Base-by-base conservation (phyloP, 1,140 invertebrate genomes). In the Leptinotarsa lineolata region DNA sequence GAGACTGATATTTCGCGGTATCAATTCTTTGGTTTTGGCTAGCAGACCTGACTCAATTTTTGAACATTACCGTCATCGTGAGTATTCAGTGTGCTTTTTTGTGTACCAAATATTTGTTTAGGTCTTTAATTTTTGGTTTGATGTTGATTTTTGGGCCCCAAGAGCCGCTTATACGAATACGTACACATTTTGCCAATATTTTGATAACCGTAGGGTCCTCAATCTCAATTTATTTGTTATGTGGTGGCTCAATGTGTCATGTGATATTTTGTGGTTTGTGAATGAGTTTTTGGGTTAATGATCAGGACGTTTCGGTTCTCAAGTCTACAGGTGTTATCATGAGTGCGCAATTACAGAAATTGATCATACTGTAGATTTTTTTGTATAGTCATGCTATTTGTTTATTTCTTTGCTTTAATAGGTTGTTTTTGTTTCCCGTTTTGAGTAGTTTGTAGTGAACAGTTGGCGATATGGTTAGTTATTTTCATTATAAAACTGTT, bases 211-310 rank as follows among this genome's bases (percentile, higher is more conserved):
- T 45, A 22, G 48, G 72, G 20, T n/a, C 22, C 22, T 70, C 20
- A 13, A 73, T 74, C 22, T 70, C 20, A 13, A 73, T 74, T 75
- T 72, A 61, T 75, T 74, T 72, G 72, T 77, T 75, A 72, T 77
- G 78, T 59, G 75, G 77, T 82, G 81, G 83, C 83, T 84, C 83
- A 83, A 83, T 82, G 81, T 84, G 81, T 83, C 80, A 83, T 84
- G 83, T 84, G 83, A 84, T 84, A 84, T 84, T 83, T 84, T 83
- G 81, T 82, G 82, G 82, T 83, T 84, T 83, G 81, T 83, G 81
- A 82, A 74, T 54, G 48, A 54, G 13, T 54, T 16, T 54, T 54
- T 54, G 48, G 48, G 48, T 15, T 54, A 16, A n/a, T 54, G 48
- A 3, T 54, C 15, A 54, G 61, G 39, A 30, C 54, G 22, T 60